Percentiles rank a stretch among this genome's conserved stretches.
These are phyloP conservation scores for Syngnathoides biaculeatus DNA, from an alignment of 2,113 vertebrate species.

Conservation along the genomic window DNA sequence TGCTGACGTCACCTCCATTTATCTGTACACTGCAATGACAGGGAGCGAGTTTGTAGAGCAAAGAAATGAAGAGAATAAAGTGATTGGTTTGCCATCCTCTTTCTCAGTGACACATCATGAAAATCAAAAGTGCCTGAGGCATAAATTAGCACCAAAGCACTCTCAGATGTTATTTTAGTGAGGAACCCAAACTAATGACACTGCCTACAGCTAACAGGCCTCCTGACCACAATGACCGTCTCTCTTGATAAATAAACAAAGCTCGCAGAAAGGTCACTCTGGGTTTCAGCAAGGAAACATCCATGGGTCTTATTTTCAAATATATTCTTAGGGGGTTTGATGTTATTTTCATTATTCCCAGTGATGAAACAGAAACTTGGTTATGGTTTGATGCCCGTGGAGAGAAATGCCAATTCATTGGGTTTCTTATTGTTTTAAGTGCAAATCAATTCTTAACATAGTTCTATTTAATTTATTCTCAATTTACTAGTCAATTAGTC, in stretches of 20 bases:
- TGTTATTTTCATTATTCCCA: constrained; percentile 34
- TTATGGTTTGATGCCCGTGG: constrained; percentile 30
- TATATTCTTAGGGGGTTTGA: constrained; percentile 32
- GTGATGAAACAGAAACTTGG: constrained; percentile 47
- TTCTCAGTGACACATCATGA: constrained; percentile 74
- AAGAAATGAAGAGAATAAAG: constrained; percentile 53
- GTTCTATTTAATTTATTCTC: neutral
- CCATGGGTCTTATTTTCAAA: constrained; percentile 33
- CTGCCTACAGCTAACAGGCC: constrained; percentile 64
- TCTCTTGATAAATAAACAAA: constrained; percentile 70
- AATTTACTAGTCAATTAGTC: neutral
- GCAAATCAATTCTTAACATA: constrained; percentile 10
- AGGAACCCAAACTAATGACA: constrained; percentile 67
- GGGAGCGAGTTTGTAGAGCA: constrained; percentile 22
- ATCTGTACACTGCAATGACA: constrained; percentile 54
- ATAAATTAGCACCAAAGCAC: constrained; percentile 75
- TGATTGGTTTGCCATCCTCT: constrained; percentile 73
- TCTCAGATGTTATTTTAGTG: constrained; percentile 74
- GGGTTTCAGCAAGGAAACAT: constrained; percentile 55
- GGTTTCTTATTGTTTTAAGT: constrained; percentile 16
- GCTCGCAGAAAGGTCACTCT: constrained; percentile 69
- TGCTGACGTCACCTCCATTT: constrained; percentile 75
- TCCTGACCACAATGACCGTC: constrained; percentile 66
- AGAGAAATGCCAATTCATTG: constrained; percentile 1
- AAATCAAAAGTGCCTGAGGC: constrained; percentile 70